Evolutionary conservation across 2,888 invertebrate species (phyloP).

Genomic region (Mycogona germanica): DNA sequence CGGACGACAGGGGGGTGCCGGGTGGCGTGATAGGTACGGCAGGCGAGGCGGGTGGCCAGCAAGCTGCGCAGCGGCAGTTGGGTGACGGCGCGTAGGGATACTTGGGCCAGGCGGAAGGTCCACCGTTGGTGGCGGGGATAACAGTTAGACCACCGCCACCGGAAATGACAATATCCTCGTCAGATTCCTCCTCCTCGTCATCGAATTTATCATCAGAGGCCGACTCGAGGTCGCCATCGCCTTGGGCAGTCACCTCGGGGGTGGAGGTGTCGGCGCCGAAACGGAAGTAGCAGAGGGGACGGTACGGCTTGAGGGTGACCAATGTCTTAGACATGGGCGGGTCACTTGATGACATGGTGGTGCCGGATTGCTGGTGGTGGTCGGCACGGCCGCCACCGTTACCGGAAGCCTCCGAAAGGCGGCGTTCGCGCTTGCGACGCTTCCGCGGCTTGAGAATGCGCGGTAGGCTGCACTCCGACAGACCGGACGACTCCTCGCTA

Average conservation of each 20-base stretch:
- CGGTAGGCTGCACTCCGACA: conserved; percentile 22
- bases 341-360: conserved; percentile 24
- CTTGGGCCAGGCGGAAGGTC: not conserved
- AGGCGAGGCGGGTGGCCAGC: conserved; percentile 25
- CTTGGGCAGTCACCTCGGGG: conserved; percentile 2
- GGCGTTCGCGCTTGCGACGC: conserved; percentile 66
- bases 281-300: conserved; percentile 37
- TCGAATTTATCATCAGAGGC: not conserved
- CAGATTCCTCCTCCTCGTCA: conserved; percentile 4
- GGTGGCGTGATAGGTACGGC: conserved; percentile 23
- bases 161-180: no score
- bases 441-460: conserved; percentile 81
- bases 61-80: conserved; percentile 18
- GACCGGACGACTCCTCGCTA: conserved; percentile 21
- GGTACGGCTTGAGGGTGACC: conserved; percentile 39
- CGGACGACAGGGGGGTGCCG: conserved; percentile 25
- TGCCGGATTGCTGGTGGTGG: conserved; percentile 17
- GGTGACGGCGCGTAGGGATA: conserved; percentile 21
- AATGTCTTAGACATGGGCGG: conserved; percentile 23
- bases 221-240: conserved; percentile 23
- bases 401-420: conserved; percentile 49
- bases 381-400: no score
- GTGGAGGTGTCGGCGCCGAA: no score
- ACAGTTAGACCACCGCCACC: not conserved
- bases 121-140: not conserved